Evolutionary conservation across 2,113 vertebrate genomes (phyloP).

Genomic region (Dasypus novemcinctus): DNA sequence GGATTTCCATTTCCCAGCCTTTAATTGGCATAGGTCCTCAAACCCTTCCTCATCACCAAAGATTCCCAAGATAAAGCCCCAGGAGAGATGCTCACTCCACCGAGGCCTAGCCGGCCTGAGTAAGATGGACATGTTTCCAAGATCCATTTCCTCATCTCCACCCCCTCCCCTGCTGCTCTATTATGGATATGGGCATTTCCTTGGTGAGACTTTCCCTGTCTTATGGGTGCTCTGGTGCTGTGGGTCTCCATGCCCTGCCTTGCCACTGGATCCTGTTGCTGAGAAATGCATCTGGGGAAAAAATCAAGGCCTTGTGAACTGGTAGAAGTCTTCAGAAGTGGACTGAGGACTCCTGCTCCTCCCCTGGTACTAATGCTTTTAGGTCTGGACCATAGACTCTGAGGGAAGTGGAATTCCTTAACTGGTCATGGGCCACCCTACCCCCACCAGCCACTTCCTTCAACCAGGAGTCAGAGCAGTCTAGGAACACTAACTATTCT

Average conservation of each 20-base stretch:
- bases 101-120: neutral
- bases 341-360: neutral
- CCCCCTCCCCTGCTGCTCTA: conserved; percentile 3
- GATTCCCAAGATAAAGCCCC: neutral
- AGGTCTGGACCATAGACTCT: neutral
- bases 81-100: neutral
- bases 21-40: neutral
- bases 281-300: neutral
- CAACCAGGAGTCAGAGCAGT: neutral
- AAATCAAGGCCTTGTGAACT: neutral
- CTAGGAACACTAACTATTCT: neutral
- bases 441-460: neutral
- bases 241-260: neutral
- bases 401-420: neutral
- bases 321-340: neutral
- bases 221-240: conserved; percentile 21
- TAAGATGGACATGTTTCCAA: neutral
- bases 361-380: neutral
- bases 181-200: neutral
- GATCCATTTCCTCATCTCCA: neutral
- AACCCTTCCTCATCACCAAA: neutral
- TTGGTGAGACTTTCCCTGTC: conserved; percentile 3
- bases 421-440: neutral
- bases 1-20: neutral
- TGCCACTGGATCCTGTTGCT: neutral